A percentile compares a stretch with the other conserved stretches of the same genome.
Conservation (phyloP, 1,140 invertebrate genomes). For the Cyclina sinensis region DNA sequence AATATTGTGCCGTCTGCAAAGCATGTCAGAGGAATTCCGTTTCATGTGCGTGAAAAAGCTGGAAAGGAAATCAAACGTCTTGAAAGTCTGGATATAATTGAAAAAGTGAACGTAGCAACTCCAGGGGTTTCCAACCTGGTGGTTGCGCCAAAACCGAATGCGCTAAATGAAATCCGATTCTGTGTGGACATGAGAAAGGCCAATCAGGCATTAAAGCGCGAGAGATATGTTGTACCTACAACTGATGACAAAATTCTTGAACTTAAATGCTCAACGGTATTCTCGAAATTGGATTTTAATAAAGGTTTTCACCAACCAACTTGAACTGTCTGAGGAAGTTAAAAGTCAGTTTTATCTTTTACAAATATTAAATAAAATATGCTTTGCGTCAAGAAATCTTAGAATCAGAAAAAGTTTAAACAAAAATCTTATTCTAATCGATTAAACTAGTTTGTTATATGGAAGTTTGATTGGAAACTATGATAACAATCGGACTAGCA, state of each 20-base stretch:
- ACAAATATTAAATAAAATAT: too few relatives aligned
- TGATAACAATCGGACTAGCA: too few relatives aligned
- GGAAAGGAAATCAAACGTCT: background rate
- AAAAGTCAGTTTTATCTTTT: too few relatives aligned
- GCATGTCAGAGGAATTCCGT: background rate
- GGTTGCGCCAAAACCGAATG: too few relatives aligned
- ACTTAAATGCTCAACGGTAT: too few relatives aligned
- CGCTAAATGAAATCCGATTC: background rate
- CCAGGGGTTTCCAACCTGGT: background rate
- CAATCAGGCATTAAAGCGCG: too few relatives aligned
- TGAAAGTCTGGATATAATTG: background rate
- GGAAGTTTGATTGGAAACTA: too few relatives aligned
- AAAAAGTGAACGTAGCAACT: background rate
- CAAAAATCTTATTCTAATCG: too few relatives aligned
- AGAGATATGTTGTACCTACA: slow-evolving; percentile 1
- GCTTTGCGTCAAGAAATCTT: too few relatives aligned
- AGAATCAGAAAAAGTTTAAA: too few relatives aligned
- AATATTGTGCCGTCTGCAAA: background rate
- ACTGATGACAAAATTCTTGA: background rate
- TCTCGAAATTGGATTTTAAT: background rate
- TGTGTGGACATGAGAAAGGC: background rate
- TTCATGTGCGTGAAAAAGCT: background rate
- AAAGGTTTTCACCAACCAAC: background rate
- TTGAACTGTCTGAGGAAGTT: slow-evolving; percentile 4
- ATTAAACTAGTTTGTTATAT: too few relatives aligned